phyloP scores from a whole-genome alignment of 2,797 vertebrate genomes.

The Novumbra hubbsi region DNA sequence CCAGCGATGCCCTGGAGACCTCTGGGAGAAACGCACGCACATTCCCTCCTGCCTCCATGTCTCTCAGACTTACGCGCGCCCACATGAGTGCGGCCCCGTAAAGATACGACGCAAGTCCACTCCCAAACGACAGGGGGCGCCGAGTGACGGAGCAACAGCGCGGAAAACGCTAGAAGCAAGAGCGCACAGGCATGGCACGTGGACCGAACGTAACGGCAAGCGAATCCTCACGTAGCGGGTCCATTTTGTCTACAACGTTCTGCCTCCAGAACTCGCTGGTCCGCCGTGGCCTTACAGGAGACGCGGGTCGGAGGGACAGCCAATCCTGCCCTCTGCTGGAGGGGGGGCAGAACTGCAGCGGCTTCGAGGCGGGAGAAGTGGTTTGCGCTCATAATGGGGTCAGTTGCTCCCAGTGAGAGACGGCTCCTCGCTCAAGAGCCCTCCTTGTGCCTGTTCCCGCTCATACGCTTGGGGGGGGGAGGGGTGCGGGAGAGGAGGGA shows the following conservation, averaged over 20 bases:
- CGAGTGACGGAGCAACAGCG: background rate
- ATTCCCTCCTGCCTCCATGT: slow-evolving; percentile 12
- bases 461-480: slow-evolving; percentile 17
- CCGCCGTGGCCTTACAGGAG: background rate
- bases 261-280: background rate
- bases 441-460: slow-evolving; percentile 22
- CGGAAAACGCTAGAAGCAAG: background rate
- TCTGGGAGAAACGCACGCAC: slow-evolving; percentile 47
- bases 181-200: background rate
- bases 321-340: slow-evolving; percentile 85
- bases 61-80: slow-evolving; percentile 17
- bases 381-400: slow-evolving; percentile 71
- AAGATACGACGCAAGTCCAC: slow-evolving; percentile 2
- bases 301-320: slow-evolving; percentile 42
- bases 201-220: background rate
- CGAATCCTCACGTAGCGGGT: background rate
- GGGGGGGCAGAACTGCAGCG: slow-evolving; percentile 48
- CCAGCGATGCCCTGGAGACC: slow-evolving; percentile 59
- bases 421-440: slow-evolving; percentile 48
- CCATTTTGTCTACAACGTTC: background rate
- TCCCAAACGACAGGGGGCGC: background rate
- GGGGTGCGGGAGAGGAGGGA: slow-evolving; percentile 26
- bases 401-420: slow-evolving; percentile 59
- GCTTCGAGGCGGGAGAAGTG: slow-evolving; percentile 17
- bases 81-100: slow-evolving; percentile 8